Evolutionary conservation across 2,888 invertebrate genomes (phyloP).

Genomic region (Fragum sueziense): DNA sequence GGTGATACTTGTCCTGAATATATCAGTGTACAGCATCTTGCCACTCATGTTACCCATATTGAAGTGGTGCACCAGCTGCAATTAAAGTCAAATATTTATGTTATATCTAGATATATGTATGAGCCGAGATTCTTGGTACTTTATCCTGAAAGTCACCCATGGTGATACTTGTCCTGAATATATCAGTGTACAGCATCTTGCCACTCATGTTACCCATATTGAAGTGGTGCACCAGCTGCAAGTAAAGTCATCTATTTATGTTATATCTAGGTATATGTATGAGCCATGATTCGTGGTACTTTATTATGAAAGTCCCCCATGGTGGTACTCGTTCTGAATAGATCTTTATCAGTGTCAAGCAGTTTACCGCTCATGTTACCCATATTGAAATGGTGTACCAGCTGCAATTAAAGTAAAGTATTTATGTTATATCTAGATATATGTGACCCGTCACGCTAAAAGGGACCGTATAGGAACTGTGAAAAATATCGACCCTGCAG

Average conservation of each 20-base stretch:
- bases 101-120: too few relatives aligned
- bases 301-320: conserved; percentile 68
- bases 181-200: conserved; percentile 55
- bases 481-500: too few relatives aligned
- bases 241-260: too few relatives aligned
- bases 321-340: conserved; percentile 69
- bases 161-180: conserved; percentile 68
- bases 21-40: conserved; percentile 57
- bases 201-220: conserved; percentile 69
- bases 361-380: conserved; percentile 67
- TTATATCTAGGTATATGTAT: too few relatives aligned
- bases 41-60: conserved; percentile 69
- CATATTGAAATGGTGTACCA: conserved; percentile 35
- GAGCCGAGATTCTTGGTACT: conserved; percentile 55
- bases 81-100: too few relatives aligned
- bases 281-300: too few relatives aligned
- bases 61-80: conserved; percentile 13
- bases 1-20: conserved; percentile 69
- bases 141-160: conserved; percentile 66
- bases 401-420: background rate
- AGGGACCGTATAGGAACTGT: too few relatives aligned
- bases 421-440: too few relatives aligned
- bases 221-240: conserved; percentile 70
- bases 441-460: too few relatives aligned
- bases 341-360: conserved; percentile 61